Evolutionary conservation across 2,888 invertebrate species (phyloP), one percentile per base, ranked within the genome.

Genomic region (Antitype chi): DNA sequence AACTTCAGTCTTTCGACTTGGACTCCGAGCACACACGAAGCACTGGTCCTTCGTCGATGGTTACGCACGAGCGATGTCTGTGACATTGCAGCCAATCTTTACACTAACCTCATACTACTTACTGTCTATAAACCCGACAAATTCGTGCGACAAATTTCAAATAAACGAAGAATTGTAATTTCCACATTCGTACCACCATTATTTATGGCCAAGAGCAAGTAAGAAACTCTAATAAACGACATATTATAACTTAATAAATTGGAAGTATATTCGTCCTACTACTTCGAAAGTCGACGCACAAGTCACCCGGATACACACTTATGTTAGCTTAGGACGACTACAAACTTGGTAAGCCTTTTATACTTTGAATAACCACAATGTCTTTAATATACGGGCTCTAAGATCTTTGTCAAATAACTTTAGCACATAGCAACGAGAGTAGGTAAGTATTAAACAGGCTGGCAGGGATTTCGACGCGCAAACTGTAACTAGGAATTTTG

Each of bases 241-340:
- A 59, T 69, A 57, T 52, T 38, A 59, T 47, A 49, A 64, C n/a
- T n/a, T 53, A 72, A 43, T 64, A 81, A 71, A 49, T 75, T 43
- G 15, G 38, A 47, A 70, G 20, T 67, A 38, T 20, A 7, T 25
- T 7, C 28, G 20, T 11, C 47, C 7, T 62, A 28, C n/a, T 66
- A 66, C 15, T 52, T 32, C 13, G 11, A 70, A 85, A 76, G 59
- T 73, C 62, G 66, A 63, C 72, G 66, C 74, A 76, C 64, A 86
- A 72, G 55, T 66, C 68, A 66, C 68, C 64, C 64, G 38, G 57
- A 66, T 77, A 76, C 69, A 81, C 60, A 70, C 55, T 76, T 70
- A 9, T 89, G 89, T 90, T 92, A 80, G 87, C 85, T 91, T 90
- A 92, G 91, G 92, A 89, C 84, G 55, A 81, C 28, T 79, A 72